These are phyloP conservation scores for Probosciger aterrimus DNA, from an alignment of 2,113 vertebrate genomes.

Conservation along the genomic window DNA sequence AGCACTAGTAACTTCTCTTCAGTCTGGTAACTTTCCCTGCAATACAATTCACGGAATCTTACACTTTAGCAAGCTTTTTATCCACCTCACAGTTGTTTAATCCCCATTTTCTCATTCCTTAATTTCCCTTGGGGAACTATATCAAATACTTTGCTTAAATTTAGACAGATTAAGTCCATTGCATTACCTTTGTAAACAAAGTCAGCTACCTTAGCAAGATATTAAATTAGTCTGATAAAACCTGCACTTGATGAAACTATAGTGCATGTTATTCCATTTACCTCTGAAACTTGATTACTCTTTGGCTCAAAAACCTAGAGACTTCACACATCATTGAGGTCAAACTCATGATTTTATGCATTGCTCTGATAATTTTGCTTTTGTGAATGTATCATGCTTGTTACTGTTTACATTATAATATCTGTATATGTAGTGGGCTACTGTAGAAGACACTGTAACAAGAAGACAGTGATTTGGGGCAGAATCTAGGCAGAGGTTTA, in stretches of 20 bases:
- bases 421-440: fast-evolving
- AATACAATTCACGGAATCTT: neutral
- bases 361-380: neutral
- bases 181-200: neutral
- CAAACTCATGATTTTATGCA: neutral
- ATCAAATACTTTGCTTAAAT: neutral
- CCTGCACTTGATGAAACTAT: neutral
- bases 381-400: neutral
- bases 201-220: neutral
- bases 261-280: neutral
- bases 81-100: neutral
- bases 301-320: neutral
- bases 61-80: neutral
- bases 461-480: neutral
- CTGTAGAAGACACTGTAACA: fast-evolving
- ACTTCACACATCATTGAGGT: neutral
- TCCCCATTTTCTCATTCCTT: neutral
- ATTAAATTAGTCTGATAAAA: neutral
- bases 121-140: neutral
- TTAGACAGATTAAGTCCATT: neutral
- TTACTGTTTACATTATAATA: neutral
- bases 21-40: neutral
- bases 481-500: neutral
- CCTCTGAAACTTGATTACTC: neutral
- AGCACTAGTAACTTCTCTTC: neutral